Evolutionary conservation across 2,888 invertebrate species (phyloP).

Genomic region (Globia sparganii): DNA sequence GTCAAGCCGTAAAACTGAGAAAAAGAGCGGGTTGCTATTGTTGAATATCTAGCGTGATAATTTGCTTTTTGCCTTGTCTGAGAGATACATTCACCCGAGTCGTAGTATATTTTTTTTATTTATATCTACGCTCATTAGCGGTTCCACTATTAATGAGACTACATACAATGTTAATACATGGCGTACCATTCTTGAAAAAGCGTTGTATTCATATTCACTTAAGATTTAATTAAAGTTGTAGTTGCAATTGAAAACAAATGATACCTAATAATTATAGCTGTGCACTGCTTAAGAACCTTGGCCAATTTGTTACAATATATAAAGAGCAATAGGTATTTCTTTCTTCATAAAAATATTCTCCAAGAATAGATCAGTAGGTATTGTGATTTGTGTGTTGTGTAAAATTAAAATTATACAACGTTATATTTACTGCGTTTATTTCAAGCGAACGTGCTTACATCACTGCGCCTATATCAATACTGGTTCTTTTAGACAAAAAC

Average conservation of each 20-base stretch:
- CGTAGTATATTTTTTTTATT: background rate
- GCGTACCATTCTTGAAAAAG: background rate
- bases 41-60: background rate
- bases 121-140: background rate
- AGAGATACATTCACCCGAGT: background rate
- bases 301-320: background rate
- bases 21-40: background rate
- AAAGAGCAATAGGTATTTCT: background rate
- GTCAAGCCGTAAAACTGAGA: background rate
- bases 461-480: no score
- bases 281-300: background rate
- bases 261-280: background rate
- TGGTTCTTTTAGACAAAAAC: no score
- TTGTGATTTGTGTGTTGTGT: no score
- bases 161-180: background rate
- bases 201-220: background rate
- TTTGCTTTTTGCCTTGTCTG: background rate
- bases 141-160: background rate
- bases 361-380: slow-evolving; percentile 1
- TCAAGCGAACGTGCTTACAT: no score
- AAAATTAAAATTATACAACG: no score
- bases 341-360: background rate
- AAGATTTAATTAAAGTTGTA: background rate
- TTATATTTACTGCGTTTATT: no score
- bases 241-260: background rate